Conservation (phyloP, 1,140 invertebrate species). For the Macrosteles quadrilineatus region DNA sequence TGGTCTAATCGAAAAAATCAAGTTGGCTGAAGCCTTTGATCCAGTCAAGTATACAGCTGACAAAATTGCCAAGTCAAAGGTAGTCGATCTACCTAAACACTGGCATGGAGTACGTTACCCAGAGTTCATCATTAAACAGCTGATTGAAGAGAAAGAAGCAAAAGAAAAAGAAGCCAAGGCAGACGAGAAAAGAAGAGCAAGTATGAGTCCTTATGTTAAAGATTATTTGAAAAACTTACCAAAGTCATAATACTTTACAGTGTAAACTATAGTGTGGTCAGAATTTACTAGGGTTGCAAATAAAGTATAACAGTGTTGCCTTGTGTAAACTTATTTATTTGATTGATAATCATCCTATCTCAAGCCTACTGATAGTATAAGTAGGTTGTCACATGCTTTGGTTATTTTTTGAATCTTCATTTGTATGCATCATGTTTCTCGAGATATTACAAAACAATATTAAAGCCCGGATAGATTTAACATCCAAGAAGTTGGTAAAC, state of each 20-base stretch:
- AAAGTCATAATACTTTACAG: slow-evolving; percentile 4
- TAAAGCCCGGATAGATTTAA: too few species aligned
- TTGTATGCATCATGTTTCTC: too few species aligned
- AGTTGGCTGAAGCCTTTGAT: slow-evolving; percentile 72
- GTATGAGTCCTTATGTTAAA: slow-evolving; percentile 33
- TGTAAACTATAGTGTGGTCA: too few species aligned
- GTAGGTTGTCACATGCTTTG: too few species aligned
- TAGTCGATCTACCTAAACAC: slow-evolving; percentile 60
- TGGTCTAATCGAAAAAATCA: slow-evolving; percentile 65
- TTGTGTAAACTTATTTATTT: slow-evolving; percentile 1
- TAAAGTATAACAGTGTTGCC: neutral
- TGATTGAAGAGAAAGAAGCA: slow-evolving; percentile 46
- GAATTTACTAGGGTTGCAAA: neutral
- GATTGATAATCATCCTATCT: neutral
- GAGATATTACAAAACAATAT: too few species aligned
- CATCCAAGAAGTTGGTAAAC: too few species aligned
- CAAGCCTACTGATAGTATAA: neutral
- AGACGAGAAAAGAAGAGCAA: slow-evolving; percentile 35
- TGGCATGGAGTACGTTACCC: slow-evolving; percentile 68
- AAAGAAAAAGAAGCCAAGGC: slow-evolving; percentile 37
- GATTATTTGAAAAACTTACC: slow-evolving; percentile 33
- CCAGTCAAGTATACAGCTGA: slow-evolving; percentile 68
- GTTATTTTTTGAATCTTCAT: too few species aligned
- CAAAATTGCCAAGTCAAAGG: slow-evolving; percentile 62
- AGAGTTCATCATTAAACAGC: slow-evolving; percentile 60